Evolutionary conservation across 2,797 vertebrate species (phyloP).

Genomic region (Pyrocephalus nanus): DNA sequence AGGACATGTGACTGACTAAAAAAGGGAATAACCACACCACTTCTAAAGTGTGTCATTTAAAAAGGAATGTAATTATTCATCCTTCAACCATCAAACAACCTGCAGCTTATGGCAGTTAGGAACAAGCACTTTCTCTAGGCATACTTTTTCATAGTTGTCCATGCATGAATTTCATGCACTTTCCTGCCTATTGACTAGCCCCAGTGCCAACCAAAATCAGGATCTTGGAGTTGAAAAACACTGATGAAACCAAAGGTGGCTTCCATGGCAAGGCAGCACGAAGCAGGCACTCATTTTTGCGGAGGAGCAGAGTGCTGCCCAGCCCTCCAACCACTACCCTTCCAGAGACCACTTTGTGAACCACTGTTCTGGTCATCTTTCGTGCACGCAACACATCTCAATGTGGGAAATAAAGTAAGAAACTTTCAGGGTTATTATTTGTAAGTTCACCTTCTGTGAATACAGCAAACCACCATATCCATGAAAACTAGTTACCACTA

Average conservation of each 20-base stretch:
- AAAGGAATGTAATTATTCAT: slow-evolving; percentile 37
- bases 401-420: background rate
- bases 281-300: background rate
- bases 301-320: background rate
- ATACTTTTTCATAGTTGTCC: background rate
- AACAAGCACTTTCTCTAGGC: background rate
- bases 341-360: background rate
- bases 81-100: background rate
- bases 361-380: background rate
- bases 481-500: background rate
- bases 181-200: background rate
- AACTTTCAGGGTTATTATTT: background rate
- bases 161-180: background rate
- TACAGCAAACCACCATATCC: background rate
- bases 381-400: background rate
- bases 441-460: background rate
- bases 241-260: background rate
- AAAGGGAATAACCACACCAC: slow-evolving; percentile 12
- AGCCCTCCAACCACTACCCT: background rate
- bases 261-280: background rate
- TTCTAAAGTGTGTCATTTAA: slow-evolving; percentile 19
- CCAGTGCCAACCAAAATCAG: background rate
- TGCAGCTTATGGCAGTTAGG: background rate
- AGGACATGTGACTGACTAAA: background rate
- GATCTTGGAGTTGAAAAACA: background rate